A percentile compares a stretch with the other conserved stretches of the same genome.
Conservation (phyloP, 2,113 vertebrate genomes). For the Archocentrus centrarchus region DNA sequence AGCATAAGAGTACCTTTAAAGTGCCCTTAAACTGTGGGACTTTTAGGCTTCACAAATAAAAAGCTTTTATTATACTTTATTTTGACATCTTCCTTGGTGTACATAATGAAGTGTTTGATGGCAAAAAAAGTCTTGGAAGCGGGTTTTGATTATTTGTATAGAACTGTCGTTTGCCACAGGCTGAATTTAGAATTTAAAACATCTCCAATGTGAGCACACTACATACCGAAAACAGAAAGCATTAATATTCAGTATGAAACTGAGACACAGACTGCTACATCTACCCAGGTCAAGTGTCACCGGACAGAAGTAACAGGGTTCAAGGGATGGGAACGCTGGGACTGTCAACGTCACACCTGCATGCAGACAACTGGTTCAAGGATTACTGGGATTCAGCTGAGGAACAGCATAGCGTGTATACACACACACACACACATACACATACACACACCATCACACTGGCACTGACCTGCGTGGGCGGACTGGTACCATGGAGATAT, state of each 20-base stretch:
- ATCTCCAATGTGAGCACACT: background rate
- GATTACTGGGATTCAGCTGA: conserved; percentile 51
- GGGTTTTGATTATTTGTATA: background rate
- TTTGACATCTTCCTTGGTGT: too few species aligned
- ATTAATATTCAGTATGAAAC: conserved; percentile 14
- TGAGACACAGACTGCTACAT: conserved; percentile 7
- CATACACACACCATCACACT: conserved; percentile 43
- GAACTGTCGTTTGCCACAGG: background rate
- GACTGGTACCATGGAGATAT: conserved; percentile 75
- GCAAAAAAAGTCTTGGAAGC: background rate
- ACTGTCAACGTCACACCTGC: conserved; percentile 46
- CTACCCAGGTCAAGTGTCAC: background rate
- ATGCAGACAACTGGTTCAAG: conserved; percentile 54
- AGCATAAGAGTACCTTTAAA: background rate
- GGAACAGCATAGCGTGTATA: conserved; percentile 49
- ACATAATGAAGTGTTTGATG: background rate
- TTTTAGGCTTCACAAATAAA: background rate
- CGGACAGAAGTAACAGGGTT: conserved; percentile 12
- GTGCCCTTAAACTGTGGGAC: too few species aligned
- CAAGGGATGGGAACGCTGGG: conserved; percentile 24
- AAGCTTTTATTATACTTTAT: background rate
- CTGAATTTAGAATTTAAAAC: background rate
- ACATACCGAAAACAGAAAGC: background rate
- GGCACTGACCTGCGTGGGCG: conserved; percentile 83
- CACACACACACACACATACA: conserved; percentile 23